Conservation (phyloP, 1,140 invertebrate species). For the Drosophila sturtevanti region DNA sequence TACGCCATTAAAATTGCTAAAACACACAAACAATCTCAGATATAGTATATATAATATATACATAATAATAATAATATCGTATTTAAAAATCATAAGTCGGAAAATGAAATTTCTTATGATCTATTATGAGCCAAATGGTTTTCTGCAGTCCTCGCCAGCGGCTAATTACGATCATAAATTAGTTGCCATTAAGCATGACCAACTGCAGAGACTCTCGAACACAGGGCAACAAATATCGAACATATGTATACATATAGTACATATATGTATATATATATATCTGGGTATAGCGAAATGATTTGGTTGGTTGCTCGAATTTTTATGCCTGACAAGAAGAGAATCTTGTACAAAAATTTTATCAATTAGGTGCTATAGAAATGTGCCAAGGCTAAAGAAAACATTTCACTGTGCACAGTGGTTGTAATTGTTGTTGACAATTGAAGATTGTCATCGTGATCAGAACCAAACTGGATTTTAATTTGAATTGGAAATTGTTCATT, state of each 20-base stretch:
- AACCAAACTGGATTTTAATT: too few species aligned
- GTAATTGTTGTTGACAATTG: not conserved
- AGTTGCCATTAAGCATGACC: conserved; percentile 61
- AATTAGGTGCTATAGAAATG: conserved; percentile 20
- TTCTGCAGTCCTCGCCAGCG: conserved; percentile 28
- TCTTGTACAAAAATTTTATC: conserved; percentile 45
- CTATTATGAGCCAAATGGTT: conserved; percentile 53
- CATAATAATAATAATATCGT: not conserved
- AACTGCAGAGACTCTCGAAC: too few species aligned
- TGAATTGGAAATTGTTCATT: not conserved
- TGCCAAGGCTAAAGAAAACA: conserved; percentile 24
- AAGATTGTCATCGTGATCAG: not conserved
- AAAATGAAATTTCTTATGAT: conserved; percentile 41
- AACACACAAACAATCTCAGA: not conserved
- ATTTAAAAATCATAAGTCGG: conserved; percentile 21
- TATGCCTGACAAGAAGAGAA: conserved; percentile 46
- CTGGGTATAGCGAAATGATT: not conserved
- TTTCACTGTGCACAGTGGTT: conserved; percentile 34
- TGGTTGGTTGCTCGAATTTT: conserved; percentile 38
- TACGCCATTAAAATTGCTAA: conserved; percentile 34
- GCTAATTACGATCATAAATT: conserved; percentile 77
- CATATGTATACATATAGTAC: too few species aligned
- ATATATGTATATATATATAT: too few species aligned
- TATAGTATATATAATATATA: too few species aligned
- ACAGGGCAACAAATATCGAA: too few species aligned